Percentiles rank a stretch among this genome's conserved stretches.
Evolutionary conservation across 2,888 invertebrate genomes (phyloP).

Genomic region (Helleia helle): DNA sequence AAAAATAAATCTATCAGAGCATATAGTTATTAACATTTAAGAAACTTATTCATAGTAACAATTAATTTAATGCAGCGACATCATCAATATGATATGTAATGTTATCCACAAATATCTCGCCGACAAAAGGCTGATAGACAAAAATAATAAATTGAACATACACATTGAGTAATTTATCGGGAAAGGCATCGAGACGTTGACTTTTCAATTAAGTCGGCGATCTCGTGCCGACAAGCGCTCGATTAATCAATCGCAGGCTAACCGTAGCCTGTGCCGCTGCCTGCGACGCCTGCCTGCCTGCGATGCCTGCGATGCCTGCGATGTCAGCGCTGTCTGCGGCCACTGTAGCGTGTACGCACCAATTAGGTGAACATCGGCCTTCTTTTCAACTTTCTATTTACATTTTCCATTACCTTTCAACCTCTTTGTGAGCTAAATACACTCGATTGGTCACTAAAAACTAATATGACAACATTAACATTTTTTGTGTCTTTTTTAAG

Average conservation of each 20-base stretch:
- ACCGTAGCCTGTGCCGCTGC: slow-evolving; percentile 13
- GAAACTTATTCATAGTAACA: not conserved
- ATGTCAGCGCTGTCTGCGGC: slow-evolving; percentile 23
- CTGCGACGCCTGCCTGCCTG: not conserved
- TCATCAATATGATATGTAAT: not conserved
- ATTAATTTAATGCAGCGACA: too few relatives aligned
- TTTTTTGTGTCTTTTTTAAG: too few relatives aligned
- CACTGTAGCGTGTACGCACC: slow-evolving; percentile 31
- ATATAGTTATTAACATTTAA: too few relatives aligned
- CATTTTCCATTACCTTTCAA: slow-evolving; percentile 1
- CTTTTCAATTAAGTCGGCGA: slow-evolving; percentile 65
- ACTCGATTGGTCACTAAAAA: slow-evolving; percentile 1
- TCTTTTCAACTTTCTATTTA: slow-evolving; percentile 7
- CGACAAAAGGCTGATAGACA: slow-evolving; percentile 14
- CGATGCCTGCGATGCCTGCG: slow-evolving; percentile 20
- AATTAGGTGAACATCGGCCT: slow-evolving; percentile 23
- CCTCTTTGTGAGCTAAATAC: not conserved
- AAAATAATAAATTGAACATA: slow-evolving; percentile 46
- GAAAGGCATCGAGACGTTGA: slow-evolving; percentile 55
- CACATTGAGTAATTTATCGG: slow-evolving; percentile 45
- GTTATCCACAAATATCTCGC: slow-evolving; percentile 3
- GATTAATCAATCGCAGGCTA: slow-evolving; percentile 48
- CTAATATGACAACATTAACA: too few relatives aligned
- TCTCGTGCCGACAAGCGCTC: slow-evolving; percentile 34
- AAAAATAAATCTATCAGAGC: too few relatives aligned